Percentiles rank a stretch among this genome's conserved stretches.
These are phyloP conservation scores for Moxostoma hubbsi DNA, from an alignment of 2,797 vertebrate genomes.

Conservation along the genomic window DNA sequence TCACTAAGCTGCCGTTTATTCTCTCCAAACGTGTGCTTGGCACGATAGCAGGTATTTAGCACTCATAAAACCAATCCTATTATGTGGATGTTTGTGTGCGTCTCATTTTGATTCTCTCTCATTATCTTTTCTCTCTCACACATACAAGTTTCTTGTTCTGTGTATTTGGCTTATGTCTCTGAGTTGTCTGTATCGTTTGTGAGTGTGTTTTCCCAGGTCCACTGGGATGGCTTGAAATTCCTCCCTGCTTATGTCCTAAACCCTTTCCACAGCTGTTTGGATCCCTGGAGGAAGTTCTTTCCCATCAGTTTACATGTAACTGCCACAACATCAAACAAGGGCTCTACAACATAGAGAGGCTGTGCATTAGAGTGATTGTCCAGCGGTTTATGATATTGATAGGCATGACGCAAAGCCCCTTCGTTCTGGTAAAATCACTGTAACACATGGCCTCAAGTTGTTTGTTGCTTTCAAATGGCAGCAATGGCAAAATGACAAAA, in stretches of 20 bases:
- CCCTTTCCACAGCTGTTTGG: conserved; percentile 55
- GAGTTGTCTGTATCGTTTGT: neutral
- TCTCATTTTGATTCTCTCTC: conserved; percentile 14
- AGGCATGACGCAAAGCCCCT: no score
- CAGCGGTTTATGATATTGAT: no score
- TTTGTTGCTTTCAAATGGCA: no score
- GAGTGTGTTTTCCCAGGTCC: neutral
- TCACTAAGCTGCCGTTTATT: conserved; percentile 27
- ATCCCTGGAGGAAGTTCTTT: conserved; percentile 53
- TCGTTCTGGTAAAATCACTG: no score
- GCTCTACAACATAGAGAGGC: neutral
- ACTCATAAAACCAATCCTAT: conserved; percentile 24
- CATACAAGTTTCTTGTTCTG: neutral
- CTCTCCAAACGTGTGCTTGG: conserved; percentile 15
- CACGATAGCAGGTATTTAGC: conserved; percentile 22
- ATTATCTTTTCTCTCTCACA: conserved; percentile 12
- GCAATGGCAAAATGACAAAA: no score
- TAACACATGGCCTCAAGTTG: no score
- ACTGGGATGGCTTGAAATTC: conserved; percentile 37
- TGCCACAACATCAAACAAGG: neutral
- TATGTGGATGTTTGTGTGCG: conserved; percentile 26
- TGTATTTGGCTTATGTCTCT: neutral
- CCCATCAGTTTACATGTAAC: conserved; percentile 38
- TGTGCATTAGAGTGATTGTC: no score
- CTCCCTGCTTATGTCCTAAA: conserved; percentile 55